Percentiles rank a stretch among this genome's conserved stretches.
Evolutionary conservation across 92 coral and sea anemone genomes (phyloP).

Genomic region (Meandrina meandrites): DNA sequence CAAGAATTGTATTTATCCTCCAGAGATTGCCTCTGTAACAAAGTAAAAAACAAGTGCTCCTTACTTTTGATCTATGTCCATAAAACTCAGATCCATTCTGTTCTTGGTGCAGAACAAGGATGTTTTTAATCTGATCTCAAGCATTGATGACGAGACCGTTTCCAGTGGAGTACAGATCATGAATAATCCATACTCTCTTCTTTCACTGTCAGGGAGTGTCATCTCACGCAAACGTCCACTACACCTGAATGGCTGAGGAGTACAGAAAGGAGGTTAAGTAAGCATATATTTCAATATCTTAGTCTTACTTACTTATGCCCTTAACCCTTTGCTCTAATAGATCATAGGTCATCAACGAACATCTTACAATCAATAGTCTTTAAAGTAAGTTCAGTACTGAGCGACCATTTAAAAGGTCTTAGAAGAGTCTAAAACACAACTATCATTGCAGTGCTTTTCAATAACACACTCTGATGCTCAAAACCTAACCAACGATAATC

Average conservation of each 20-base stretch:
- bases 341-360: no score
- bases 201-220: conserved; percentile 85
- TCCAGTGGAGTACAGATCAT: conserved; percentile 97
- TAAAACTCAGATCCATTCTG: conserved; percentile 93
- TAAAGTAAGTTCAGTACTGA: no score
- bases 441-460: no score
- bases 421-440: no score
- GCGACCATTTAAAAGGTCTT: no score
- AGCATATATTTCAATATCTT: neutral
- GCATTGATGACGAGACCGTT: conserved; percentile 85
- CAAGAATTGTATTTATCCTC: no score
- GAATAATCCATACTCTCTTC: conserved; percentile 81
- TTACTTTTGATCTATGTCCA: conserved; percentile 99
- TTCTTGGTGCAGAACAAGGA: conserved; percentile 97
- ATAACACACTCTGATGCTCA: no score
- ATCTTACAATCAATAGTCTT: no score
- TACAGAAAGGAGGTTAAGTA: neutral
- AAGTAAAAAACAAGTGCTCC: conserved; percentile 4
- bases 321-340: no score
- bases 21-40: no score
- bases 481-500: no score
- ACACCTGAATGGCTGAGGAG: conserved; percentile 92
- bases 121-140: conserved; percentile 90
- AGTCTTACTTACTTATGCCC: no score
- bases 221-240: conserved; percentile 96